Evolutionary conservation across 2,113 vertebrate species (phyloP), one percentile per base, ranked within the genome.

Genomic region (Apeltes quadracus): DNA sequence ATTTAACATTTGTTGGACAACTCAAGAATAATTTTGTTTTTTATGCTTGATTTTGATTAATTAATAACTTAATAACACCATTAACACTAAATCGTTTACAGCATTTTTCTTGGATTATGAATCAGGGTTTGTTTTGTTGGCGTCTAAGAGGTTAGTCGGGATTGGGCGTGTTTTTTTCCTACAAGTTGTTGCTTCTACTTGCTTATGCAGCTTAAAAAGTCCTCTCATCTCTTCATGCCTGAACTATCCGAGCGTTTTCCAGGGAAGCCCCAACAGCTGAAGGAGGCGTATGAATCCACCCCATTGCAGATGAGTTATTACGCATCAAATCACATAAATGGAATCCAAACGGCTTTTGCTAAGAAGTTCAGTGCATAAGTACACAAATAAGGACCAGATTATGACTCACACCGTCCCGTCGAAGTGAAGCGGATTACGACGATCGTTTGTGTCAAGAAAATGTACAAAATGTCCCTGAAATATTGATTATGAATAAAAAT

Each of bases 181-280:
- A n/a, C 3, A 7, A 46, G 16, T 3, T 20, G 3, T 18, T 1
- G 23, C 20, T 18, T 34, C 4, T 72, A 5, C n/a, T 22, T 61
- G 15, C 13, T 46, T 38, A n/a, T 22, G 27, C 27, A 46, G 54
- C 39, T 61, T 27, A 56, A 66, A 61, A 20, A 14, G 5, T 1
- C 12, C 14, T 2, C 9, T 55, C n/a, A 56, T 7, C 41, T 29
- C 64, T 25, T 36, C 27, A 46, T 18, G 27, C 25, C 20, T 4
- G 0, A 54, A 41, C 57, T 46, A 36, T 27, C 36, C 38, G 72
- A 44, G 57, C 25, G 58, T 39, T 69, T 64, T 77, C 69, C 69
- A 69, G 34, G 18, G 25, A 20, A 77, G 62, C 11, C 57, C 0
- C 44, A 39, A 59, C 59, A 74, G 75, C 70, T 74, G 54, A 61